These are phyloP conservation scores for Chunga burmeisteri DNA, from an alignment of 2,113 vertebrate genomes.

Conservation along the genomic window DNA sequence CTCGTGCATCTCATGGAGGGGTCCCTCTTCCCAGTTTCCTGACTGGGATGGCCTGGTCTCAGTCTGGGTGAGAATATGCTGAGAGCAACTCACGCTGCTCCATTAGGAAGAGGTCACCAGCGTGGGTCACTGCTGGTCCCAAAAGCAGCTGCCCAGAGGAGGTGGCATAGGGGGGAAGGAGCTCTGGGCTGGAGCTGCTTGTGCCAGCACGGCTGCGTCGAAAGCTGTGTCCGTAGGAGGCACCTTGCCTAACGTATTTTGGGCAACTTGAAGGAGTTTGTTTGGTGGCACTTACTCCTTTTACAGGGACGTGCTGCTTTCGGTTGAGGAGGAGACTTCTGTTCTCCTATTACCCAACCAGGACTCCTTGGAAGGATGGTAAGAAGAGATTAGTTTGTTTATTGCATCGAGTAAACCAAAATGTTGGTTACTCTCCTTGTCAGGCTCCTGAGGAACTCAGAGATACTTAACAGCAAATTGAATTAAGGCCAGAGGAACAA, in stretches of 20 bases:
- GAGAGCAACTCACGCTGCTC: neutral
- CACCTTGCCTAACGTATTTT: neutral
- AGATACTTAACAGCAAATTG: slow-evolving; percentile 37
- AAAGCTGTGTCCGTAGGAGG: neutral
- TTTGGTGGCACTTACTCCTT: neutral
- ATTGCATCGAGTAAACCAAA: neutral
- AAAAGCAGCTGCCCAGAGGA: neutral
- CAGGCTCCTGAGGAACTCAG: slow-evolving; percentile 1
- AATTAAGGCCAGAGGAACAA: slow-evolving; percentile 44
- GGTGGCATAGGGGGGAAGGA: neutral
- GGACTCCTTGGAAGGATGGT: neutral
- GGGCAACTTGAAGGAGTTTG: neutral
- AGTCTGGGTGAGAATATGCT: neutral
- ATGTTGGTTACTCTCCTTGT: neutral
- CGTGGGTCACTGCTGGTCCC: neutral
- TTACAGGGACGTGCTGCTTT: neutral
- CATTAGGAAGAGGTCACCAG: neutral
- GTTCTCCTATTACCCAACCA: neutral
- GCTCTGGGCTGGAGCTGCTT: neutral
- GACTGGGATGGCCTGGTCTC: neutral
- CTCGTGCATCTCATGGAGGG: fast-evolving
- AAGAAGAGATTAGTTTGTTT: slow-evolving; percentile 32
- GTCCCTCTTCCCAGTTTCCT: neutral
- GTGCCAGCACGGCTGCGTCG: fast-evolving
- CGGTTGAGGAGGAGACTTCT: neutral